phyloP scores from a whole-genome alignment of 1,140 invertebrate species.

The Pristionchus pacificus region DNA sequence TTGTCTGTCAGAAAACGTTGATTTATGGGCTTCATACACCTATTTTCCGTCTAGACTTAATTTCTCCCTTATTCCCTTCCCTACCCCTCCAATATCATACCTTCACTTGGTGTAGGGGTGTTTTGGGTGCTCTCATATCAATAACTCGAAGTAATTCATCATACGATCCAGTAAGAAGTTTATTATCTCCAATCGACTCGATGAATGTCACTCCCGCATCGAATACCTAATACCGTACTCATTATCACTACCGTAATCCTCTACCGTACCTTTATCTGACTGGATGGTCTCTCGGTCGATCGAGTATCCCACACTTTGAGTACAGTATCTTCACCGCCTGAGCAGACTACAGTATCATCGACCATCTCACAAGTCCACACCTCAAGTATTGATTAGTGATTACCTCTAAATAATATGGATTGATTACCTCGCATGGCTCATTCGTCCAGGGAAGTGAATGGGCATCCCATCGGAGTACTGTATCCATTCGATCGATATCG shows the following conservation, averaged over 20 bases:
- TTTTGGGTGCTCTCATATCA: background rate
- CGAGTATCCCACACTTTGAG: constrained; percentile 29
- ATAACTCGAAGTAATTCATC: constrained; percentile 6
- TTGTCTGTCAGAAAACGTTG: background rate
- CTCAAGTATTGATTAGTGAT: background rate
- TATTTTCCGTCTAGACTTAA: constrained; percentile 12
- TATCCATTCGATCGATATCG: constrained; percentile 4
- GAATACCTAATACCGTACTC: constrained; percentile 18
- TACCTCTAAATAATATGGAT: constrained; percentile 9
- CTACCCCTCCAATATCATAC: background rate
- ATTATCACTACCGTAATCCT: background rate
- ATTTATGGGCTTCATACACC: background rate
- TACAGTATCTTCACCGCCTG: constrained; percentile 23
- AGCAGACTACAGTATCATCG: constrained; percentile 17
- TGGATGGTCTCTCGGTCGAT: background rate
- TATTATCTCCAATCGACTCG: constrained; percentile 6
- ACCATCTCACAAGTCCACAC: constrained; percentile 26
- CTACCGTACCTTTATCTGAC: background rate
- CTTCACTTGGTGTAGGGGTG: background rate
- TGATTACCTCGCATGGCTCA: constrained; percentile 29
- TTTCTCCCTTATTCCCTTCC: background rate
- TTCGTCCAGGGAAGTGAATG: constrained; percentile 23
- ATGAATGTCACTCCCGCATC: constrained; percentile 34
- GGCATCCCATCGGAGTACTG: constrained; percentile 11
- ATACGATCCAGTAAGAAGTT: background rate